A percentile compares a stretch with the other conserved stretches of the same genome.
Conservation (phyloP, 2,888 invertebrate genomes). For the Protodeltote pygarga region DNA sequence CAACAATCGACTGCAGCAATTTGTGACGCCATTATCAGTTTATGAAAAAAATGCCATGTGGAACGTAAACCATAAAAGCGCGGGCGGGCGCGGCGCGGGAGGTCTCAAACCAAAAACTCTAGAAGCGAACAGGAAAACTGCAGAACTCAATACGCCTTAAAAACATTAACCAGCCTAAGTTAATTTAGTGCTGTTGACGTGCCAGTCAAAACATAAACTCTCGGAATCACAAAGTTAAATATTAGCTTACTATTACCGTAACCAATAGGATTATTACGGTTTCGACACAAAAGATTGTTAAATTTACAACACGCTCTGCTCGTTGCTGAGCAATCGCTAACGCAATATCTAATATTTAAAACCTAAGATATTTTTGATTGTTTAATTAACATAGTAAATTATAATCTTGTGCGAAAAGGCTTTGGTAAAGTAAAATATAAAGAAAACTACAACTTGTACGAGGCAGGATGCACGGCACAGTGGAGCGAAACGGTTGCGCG, state of each 20-base stretch:
- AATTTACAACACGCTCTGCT: slow-evolving; percentile 15
- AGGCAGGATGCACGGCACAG: slow-evolving; percentile 83
- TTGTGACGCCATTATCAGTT: slow-evolving; percentile 64
- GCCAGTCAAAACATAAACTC: slow-evolving; percentile 51
- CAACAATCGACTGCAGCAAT: slow-evolving; percentile 72
- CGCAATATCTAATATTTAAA: not conserved
- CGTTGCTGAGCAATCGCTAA: slow-evolving; percentile 6
- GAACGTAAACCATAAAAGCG: slow-evolving; percentile 48
- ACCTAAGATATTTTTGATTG: slow-evolving; percentile 9
- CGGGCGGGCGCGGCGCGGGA: slow-evolving; percentile 48
- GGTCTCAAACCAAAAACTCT: slow-evolving; percentile 57
- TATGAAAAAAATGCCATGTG: slow-evolving; percentile 67
- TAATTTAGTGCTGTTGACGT: slow-evolving; percentile 46
- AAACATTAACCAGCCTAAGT: slow-evolving; percentile 25
- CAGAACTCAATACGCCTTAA: slow-evolving; percentile 24
- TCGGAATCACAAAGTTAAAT: slow-evolving; percentile 51
- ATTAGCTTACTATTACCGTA: slow-evolving; percentile 52
- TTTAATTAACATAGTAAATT: slow-evolving; percentile 18
- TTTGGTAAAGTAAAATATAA: slow-evolving; percentile 62
- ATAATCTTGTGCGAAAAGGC: slow-evolving; percentile 45
- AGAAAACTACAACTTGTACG: slow-evolving; percentile 74
- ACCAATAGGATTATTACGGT: slow-evolving; percentile 53
- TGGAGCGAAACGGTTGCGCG: slow-evolving; percentile 85
- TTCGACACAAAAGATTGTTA: slow-evolving; percentile 41
- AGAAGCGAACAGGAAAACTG: slow-evolving; percentile 55